These are phyloP conservation scores for Protodeltote pygarga DNA, from an alignment of 2,888 invertebrate genomes.

Conservation along the genomic window DNA sequence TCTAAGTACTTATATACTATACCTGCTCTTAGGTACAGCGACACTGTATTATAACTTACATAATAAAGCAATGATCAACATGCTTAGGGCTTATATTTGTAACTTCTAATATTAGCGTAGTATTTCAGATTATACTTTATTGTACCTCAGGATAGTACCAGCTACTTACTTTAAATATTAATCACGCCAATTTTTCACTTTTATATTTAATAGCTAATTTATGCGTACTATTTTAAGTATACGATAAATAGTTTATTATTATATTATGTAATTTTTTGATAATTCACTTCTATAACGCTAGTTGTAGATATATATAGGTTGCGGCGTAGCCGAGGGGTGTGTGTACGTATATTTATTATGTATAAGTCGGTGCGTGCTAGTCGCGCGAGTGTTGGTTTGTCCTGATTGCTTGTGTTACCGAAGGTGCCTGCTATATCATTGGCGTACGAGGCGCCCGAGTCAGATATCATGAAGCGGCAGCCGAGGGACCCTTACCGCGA, in stretches of 20 bases:
- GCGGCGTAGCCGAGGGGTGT: slow-evolving; percentile 61
- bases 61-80: slow-evolving; percentile 56
- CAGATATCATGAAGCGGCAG: slow-evolving; percentile 99
- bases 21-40: slow-evolving; percentile 58
- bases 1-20: slow-evolving; percentile 42
- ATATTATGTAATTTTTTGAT: slow-evolving; percentile 59
- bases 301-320: slow-evolving; percentile 63
- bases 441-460: slow-evolving; percentile 99
- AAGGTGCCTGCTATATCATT: slow-evolving; percentile 99
- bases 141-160: slow-evolving; percentile 65
- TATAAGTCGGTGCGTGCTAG: slow-evolving; percentile 61
- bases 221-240: slow-evolving; percentile 69
- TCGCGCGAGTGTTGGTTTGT: slow-evolving; percentile 69
- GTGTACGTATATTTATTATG: slow-evolving; percentile 71
- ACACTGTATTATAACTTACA: slow-evolving; percentile 63
- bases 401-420: slow-evolving; percentile 87
- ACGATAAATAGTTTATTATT: slow-evolving; percentile 54
- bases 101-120: slow-evolving; percentile 78
- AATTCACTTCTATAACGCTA: slow-evolving; percentile 58
- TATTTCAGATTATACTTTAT: slow-evolving; percentile 68
- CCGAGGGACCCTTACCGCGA: slow-evolving; percentile 99
- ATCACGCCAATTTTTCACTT: slow-evolving; percentile 78
- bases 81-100: slow-evolving; percentile 75
- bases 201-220: slow-evolving; percentile 72
- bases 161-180: slow-evolving; percentile 68